Percentiles rank a stretch among this genome's conserved stretches.
These are phyloP conservation scores for Pharmacophagus antenor DNA, from an alignment of 2,888 invertebrate genomes.

Conservation along the genomic window DNA sequence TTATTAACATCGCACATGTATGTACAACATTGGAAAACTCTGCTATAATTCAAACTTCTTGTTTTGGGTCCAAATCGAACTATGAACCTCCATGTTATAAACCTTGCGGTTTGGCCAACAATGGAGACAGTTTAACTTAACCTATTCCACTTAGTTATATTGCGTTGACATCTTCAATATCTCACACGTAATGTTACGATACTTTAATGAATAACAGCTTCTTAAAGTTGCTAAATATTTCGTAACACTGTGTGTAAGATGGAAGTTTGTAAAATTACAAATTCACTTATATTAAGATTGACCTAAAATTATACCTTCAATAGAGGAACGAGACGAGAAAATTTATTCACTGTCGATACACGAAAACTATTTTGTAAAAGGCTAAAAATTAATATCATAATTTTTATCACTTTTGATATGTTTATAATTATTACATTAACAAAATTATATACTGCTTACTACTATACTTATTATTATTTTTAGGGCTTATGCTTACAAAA, in stretches of 20 bases:
- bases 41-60: not conserved
- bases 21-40: not conserved
- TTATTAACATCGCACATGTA: too few species aligned
- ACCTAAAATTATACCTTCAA: too few species aligned
- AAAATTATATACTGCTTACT: too few species aligned
- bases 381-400: too few species aligned
- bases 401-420: too few species aligned
- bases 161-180: conserved; percentile 1
- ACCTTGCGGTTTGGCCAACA: not conserved
- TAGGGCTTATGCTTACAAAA: not conserved
- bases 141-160: not conserved
- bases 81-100: not conserved
- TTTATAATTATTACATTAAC: too few species aligned
- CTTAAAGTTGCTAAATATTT: conserved; percentile 12
- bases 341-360: too few species aligned
- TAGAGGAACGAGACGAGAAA: too few species aligned
- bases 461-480: too few species aligned
- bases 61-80: not conserved
- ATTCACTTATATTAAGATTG: too few species aligned
- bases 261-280: conserved; percentile 9
- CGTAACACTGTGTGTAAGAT: conserved; percentile 8
- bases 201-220: not conserved
- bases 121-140: not conserved
- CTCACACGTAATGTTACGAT: not conserved
- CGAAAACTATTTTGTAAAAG: too few species aligned